Base-by-base conservation (phyloP, 2,888 invertebrate species). In the Cephus pulcher region DNA sequence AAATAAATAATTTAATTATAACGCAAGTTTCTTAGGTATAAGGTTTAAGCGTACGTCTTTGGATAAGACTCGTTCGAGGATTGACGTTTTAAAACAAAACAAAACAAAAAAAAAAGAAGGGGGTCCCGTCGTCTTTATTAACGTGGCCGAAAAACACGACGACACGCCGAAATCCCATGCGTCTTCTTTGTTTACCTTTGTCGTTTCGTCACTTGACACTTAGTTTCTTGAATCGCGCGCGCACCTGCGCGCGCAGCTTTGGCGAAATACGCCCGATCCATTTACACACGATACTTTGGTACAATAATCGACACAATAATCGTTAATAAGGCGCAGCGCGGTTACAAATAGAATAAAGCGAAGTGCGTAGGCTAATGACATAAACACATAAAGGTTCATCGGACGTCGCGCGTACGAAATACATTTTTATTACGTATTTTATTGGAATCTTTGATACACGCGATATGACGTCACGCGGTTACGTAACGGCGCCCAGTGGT, bases 381-480 rank as follows among this genome's bases (percentile, higher is more conserved):
- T 56, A 56, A 56, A 56, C n/a, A n/a, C 35, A 30, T 79, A 81
- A 76, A 75, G 78, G 76, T 83, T 83, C 82, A 82, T 84, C 74
- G 83, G 81, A 80, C 83, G 80, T 84, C 82, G 83, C 84, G 84
- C 83, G 80, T 80, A 76, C 30, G 78, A 77, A 80, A 80, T 75
- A 78, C 75, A 83, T 81, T 80, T 75, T 79, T 83, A 81, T 77
- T 81, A 69, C 75, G 70, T 79, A 32, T 34, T 34, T 76, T 75
- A 69, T 84, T 86, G 85, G 85, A 85, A 88, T 87, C 87, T 78
- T 88, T 85, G 82, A 85, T 87, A 82, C 84, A 82, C 23, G 23
- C 6, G 23, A 23, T 23, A 56, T 23, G 23, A 15, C 40, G 40
- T 40, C 4, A 40, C 1, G 40, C 40, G 4, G 1, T 15, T 40